Evolutionary conservation across 2,797 vertebrate species (phyloP), one percentile per base, ranked within the genome.

Genomic region (Nannoperca australis): DNA sequence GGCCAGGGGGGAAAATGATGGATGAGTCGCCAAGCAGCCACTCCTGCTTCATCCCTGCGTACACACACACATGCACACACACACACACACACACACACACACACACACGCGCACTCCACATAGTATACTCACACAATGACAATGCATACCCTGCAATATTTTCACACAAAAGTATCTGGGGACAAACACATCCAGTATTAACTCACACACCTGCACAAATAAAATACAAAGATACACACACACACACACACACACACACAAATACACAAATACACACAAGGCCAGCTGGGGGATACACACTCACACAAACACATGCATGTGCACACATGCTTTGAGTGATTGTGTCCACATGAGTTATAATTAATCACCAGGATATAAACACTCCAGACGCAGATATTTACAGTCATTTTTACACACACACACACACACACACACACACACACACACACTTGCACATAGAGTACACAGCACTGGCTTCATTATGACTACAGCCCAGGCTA

Each of bases 1-100:
- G 90, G 90, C 92, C 86, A 78, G 79, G 80, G 79, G 90, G 89
- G 84, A 27, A 78, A 65, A 88, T 94, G 94, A 94, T 92, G 90
- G 91, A 94, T 93, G 92, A 92, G 87, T 91, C 78, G 86, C 88
- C 85, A 86, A 88, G 89, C 89, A 85, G 78, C 62, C 74, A 89
- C 87, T 90, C 76, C 84, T 89, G 85, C 87, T 84, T 87, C 85
- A 85, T 85, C 87, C 85, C 82, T 77, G 67, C 73, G 47, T 67
- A 84, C 66, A 70, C 58, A 61, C 55, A 58, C 68, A 54, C 58
- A 36, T 47, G 44, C 53, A 38, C 54, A 38, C 38, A 44, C 2
- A 12, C 75, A 24, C 54, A 59, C 44, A n/a, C 68, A 34, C 12
- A 27, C 38, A 34, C 50, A 76, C 20, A 18, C 62, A 79, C 32